Conservation (phyloP, 2,888 invertebrate genomes). For the Mythimna loreyi region DNA sequence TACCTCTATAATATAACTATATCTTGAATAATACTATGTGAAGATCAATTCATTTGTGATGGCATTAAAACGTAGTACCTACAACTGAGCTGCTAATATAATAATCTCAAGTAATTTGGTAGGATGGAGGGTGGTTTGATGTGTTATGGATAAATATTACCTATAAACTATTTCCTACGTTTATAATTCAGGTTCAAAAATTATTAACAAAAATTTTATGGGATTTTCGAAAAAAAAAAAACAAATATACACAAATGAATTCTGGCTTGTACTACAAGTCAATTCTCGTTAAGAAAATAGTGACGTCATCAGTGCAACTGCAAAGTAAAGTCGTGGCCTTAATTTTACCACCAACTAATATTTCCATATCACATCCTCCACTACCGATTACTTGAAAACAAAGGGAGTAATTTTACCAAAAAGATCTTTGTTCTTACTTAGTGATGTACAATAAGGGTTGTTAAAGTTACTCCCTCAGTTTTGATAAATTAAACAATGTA, state of each 20-base stretch:
- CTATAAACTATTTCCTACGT: not conserved
- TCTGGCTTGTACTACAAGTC: not conserved
- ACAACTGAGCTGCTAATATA: too few relatives aligned
- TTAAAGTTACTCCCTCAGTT: conserved; percentile 16
- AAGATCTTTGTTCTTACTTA: not conserved
- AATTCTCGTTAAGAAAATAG: too few relatives aligned
- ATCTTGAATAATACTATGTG: not conserved
- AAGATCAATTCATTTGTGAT: not conserved
- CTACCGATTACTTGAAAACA: not conserved
- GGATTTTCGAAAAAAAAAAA: not conserved
- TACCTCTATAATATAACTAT: not conserved
- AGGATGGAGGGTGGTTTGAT: conserved; percentile 8
- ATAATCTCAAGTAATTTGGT: conserved; percentile 10
- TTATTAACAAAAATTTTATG: not conserved
- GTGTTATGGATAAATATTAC: not conserved
- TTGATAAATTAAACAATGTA: conserved; percentile 2
- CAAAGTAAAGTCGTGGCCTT: not conserved
- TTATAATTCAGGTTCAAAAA: not conserved
- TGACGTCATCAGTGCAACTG: too few relatives aligned
- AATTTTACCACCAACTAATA: not conserved
- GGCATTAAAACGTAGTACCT: not conserved
- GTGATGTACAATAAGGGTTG: not conserved
- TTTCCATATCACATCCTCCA: not conserved
- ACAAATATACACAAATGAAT: not conserved
- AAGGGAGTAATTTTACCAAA: conserved; percentile 29